A percentile compares a stretch with the other conserved stretches of the same genome.
Conservation (phyloP, 1,140 invertebrate genomes). For the Monochamus saltuarius region DNA sequence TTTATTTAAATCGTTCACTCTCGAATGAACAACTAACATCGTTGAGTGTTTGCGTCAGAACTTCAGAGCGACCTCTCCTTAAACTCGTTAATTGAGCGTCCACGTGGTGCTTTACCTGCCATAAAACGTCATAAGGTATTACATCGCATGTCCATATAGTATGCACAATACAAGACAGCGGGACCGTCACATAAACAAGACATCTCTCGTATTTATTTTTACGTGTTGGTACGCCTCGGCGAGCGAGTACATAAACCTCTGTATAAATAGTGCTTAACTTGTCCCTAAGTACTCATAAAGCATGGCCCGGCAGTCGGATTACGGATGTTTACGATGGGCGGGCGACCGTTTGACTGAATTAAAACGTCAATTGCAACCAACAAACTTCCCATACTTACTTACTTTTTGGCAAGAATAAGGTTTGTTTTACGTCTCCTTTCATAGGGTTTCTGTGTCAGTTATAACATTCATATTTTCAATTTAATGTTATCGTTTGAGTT, state of each 20-base stretch:
- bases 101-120: slow-evolving; percentile 41
- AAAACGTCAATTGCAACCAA: neutral
- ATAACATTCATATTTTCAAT: neutral
- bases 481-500: neutral
- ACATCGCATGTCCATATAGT: slow-evolving; percentile 44
- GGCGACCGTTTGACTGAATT: slow-evolving; percentile 14
- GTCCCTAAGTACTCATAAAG: slow-evolving; percentile 35
- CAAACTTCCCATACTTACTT: no score
- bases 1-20: no score
- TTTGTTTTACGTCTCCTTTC: no score
- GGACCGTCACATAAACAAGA: slow-evolving; percentile 45
- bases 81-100: slow-evolving; percentile 33
- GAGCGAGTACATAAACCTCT: slow-evolving; percentile 36
- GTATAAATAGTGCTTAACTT: slow-evolving; percentile 36
- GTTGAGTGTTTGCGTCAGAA: no score
- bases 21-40: no score
- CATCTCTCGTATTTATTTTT: slow-evolving; percentile 40
- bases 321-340: slow-evolving; percentile 24
- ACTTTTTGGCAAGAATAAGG: no score
- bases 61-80: neutral
- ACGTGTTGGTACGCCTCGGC: slow-evolving; percentile 35
- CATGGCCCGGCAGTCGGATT: slow-evolving; percentile 29
- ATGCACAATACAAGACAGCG: slow-evolving; percentile 44
- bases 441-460: neutral
- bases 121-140: slow-evolving; percentile 44